These are phyloP conservation scores for Euborellia annulipes DNA, from an alignment of 1,140 invertebrate species.

Conservation along the genomic window DNA sequence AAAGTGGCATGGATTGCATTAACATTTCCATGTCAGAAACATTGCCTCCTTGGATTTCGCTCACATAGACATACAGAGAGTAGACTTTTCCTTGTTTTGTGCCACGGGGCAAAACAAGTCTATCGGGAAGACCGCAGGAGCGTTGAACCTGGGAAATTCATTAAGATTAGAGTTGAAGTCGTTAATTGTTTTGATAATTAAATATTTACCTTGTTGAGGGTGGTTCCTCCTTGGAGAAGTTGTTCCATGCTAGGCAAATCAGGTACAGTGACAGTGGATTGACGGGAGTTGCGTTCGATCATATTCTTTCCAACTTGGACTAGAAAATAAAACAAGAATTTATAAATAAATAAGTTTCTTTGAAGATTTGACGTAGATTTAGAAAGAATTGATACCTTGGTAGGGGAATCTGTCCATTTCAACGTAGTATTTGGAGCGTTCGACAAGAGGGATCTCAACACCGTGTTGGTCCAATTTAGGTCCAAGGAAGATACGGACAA, in stretches of 20 bases:
- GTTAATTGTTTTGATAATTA: too few relatives aligned
- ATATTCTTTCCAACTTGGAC: constrained; percentile 26
- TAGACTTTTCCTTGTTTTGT: constrained; percentile 41
- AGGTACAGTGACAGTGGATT: constrained; percentile 23
- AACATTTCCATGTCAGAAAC: too few relatives aligned
- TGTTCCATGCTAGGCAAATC: constrained; percentile 22
- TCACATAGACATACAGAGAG: constrained; percentile 30
- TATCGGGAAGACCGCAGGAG: constrained; percentile 39
- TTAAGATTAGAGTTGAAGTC: too few relatives aligned
- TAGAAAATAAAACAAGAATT: too few relatives aligned
- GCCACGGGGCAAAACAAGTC: constrained; percentile 49
- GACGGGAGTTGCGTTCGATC: constrained; percentile 25
- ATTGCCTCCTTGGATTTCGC: too few relatives aligned
- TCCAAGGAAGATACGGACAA: constrained; percentile 48
- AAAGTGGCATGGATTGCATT: too few relatives aligned
- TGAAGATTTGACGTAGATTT: too few relatives aligned
- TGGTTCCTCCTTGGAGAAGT: constrained; percentile 17
- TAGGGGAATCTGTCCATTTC: constrained; percentile 35
- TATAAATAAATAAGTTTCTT: too few relatives aligned
- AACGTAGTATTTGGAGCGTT: constrained; percentile 42
- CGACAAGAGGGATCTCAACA: constrained; percentile 26
- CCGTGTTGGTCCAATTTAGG: constrained; percentile 46
- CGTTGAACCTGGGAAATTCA: constrained; percentile 10
- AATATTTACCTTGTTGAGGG: constrained; percentile 14
- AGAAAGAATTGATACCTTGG: too few relatives aligned